These are phyloP conservation scores for Rhincodon typus DNA, from an alignment of 2,797 vertebrate species.

Conservation along the genomic window DNA sequence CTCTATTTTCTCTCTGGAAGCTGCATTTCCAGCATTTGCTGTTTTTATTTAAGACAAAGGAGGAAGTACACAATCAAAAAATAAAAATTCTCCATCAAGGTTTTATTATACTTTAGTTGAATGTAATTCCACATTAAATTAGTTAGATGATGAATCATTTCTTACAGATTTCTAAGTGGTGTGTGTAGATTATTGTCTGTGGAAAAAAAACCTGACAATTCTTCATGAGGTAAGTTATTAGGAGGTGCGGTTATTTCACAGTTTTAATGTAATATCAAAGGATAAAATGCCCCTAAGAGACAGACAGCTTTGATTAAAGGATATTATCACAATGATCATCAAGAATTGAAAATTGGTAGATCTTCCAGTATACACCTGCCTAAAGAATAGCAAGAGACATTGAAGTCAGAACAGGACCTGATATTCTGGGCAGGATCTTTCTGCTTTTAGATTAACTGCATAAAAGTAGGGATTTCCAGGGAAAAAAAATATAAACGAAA, in stretches of 20 bases:
- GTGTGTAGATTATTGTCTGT: background rate
- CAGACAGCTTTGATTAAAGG: background rate
- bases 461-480: no score
- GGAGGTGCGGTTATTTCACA: background rate
- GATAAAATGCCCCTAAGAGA: background rate
- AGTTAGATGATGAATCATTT: background rate
- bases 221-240: background rate
- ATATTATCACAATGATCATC: background rate
- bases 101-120: background rate
- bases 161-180: background rate
- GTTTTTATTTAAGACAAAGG: background rate
- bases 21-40: background rate
- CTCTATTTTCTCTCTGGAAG: background rate
- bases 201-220: background rate
- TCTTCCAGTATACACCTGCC: background rate
- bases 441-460: no score
- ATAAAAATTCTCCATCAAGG: background rate
- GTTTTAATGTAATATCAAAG: background rate
- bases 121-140: background rate
- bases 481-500: no score
- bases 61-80: background rate
- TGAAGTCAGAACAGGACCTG: background rate
- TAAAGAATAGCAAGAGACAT: background rate
- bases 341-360: background rate
- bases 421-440: background rate